phyloP scores from a whole-genome alignment of 1,140 invertebrate genomes.

The Papilio xuthus region DNA sequence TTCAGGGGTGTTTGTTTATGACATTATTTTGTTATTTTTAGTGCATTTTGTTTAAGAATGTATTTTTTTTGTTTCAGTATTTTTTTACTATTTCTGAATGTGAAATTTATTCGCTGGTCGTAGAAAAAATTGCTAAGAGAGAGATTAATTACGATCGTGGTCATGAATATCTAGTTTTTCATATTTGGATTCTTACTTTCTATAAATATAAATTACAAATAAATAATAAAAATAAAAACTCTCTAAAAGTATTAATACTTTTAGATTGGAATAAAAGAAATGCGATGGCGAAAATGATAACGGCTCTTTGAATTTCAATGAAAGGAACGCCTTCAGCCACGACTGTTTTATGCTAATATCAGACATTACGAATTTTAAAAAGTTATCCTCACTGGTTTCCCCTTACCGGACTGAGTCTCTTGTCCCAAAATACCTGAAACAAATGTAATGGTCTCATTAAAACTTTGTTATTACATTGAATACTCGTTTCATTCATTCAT shows the following conservation, averaged over 20 bases:
- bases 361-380: conserved; percentile 39
- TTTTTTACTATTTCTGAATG: no score
- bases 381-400: conserved; percentile 40
- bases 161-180: no score
- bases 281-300: conserved; percentile 47
- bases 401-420: conserved; percentile 55
- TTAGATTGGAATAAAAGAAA: background rate
- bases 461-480: conserved; percentile 19
- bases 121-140: no score
- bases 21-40: no score
- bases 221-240: background rate
- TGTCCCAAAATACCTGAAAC: conserved; percentile 74
- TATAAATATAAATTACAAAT: no score
- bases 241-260: conserved; percentile 42
- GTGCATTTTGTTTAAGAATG: no score
- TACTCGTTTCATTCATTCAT: conserved; percentile 13
- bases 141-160: background rate
- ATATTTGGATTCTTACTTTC: no score
- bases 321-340: background rate
- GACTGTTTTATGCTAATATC: conserved; percentile 57
- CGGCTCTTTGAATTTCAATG: conserved; percentile 53
- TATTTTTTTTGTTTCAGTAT: no score
- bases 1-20: no score
- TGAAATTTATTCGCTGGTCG: no score
- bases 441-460: conserved; percentile 45